These are phyloP conservation scores for Eubucco bourcierii DNA, from an alignment of 2,113 vertebrate genomes.

Conservation along the genomic window DNA sequence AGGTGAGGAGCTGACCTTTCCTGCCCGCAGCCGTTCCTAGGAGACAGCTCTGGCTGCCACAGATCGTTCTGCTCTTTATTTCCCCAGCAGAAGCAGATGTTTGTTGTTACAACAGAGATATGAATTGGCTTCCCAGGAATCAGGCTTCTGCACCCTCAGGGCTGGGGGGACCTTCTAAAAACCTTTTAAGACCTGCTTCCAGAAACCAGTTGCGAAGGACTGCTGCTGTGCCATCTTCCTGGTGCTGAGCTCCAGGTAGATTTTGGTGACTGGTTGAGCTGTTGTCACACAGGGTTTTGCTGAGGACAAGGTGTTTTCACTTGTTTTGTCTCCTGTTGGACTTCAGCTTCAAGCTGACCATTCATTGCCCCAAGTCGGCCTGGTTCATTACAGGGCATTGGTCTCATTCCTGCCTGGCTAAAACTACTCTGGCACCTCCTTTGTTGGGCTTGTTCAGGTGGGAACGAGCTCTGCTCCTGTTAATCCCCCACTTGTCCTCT, in stretches of 20 bases:
- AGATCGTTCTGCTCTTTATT: constrained; percentile 22
- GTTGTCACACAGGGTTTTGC: background rate
- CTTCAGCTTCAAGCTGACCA: background rate
- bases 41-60: background rate
- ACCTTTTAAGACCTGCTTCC: background rate
- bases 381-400: background rate
- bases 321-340: background rate
- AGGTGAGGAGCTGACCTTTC: constrained; percentile 47
- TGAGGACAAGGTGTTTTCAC: background rate
- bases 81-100: background rate
- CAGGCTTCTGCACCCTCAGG: background rate
- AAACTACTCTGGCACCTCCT: background rate
- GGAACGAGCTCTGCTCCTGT: background rate
- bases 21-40: background rate
- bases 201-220: background rate
- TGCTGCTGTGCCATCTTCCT: background rate
- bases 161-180: background rate
- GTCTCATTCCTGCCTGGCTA: background rate
- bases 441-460: background rate
- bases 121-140: background rate
- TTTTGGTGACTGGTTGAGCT: background rate
- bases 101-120: background rate
- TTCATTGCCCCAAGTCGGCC: background rate
- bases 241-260: background rate
- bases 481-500: background rate